These are phyloP conservation scores for Microplitis mediator DNA, from an alignment of 1,140 invertebrate species.

Conservation along the genomic window DNA sequence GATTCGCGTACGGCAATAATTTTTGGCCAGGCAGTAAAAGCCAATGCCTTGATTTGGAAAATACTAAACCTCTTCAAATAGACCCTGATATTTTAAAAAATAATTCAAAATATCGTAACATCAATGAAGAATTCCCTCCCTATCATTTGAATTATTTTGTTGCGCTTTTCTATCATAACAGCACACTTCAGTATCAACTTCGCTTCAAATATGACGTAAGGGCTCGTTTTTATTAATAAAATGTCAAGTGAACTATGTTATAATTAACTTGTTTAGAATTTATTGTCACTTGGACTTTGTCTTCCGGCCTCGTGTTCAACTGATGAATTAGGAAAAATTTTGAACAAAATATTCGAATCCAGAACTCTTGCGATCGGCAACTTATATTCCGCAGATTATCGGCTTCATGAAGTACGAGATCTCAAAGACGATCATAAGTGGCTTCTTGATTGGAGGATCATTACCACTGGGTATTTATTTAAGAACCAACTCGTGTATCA, in stretches of 20 bases:
- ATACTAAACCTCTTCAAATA: constrained; percentile 40
- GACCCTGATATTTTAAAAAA: constrained; percentile 34
- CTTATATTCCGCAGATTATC: constrained; percentile 44
- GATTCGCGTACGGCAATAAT: constrained; percentile 62
- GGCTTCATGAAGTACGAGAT: constrained; percentile 43
- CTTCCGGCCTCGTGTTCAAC: constrained; percentile 49
- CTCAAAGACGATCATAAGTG: constrained; percentile 43
- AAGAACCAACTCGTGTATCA: neutral
- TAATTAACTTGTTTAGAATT: constrained; percentile 40
- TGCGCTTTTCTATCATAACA: constrained; percentile 55
- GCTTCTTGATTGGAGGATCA: constrained; percentile 30
- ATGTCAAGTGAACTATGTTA: neutral
- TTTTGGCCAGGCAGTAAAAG: constrained; percentile 59
- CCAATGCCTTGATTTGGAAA: constrained; percentile 51
- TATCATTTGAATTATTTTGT: constrained; percentile 53
- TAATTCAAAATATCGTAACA: constrained; percentile 44
- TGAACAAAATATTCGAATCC: constrained; percentile 43
- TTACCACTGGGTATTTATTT: constrained; percentile 32
- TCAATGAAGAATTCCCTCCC: constrained; percentile 52
- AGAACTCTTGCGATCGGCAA: constrained; percentile 39
- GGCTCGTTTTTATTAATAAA: constrained; percentile 16
- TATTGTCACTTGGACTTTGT: constrained; percentile 52
- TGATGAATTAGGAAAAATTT: constrained; percentile 37
- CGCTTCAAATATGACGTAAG: constrained; percentile 53
- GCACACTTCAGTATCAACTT: constrained; percentile 56